Base-by-base conservation (phyloP, 2,888 invertebrate species). In the Amitus sp. region DNA sequence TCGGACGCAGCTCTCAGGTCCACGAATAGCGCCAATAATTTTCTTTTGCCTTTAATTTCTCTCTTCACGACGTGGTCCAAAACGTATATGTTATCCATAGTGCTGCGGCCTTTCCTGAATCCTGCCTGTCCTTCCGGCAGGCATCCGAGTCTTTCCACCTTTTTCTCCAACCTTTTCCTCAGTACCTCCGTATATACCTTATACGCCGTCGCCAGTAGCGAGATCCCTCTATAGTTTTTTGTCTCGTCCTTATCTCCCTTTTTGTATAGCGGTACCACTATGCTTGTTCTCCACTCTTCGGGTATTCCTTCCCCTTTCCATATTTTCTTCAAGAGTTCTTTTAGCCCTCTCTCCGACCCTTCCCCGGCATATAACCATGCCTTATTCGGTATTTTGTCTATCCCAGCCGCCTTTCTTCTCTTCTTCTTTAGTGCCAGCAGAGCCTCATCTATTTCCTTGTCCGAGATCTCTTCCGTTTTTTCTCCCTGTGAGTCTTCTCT, bases 1-100 rank as follows among this genome's bases (percentile, higher is more conserved):
- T 68, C 65, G 15, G 69, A 70, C 0, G 67, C 67, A 4, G 67
- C 64, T 34, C 64, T 67, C 20, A 66, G 37, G 34, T 68, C 69
- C 2, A 60, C 42, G 42, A 65, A 69, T 1, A 62, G 33, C 1
- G 53, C 20, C 13, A 49, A 51, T 7, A 60, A 4, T 17, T 49
- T 62, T 18, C 37, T 20, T 33, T 40, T 51, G 19, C 17, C 30
- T 19, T 10, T 3, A 15, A 46, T 39, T 39, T 27, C 13, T 30
- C 40, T 51, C 20, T 53, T 18, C 2, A 54, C 30, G 1, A 66
- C 4, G n/a, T 64, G 52, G 5, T 66, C 56, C 19, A 65, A 6
- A 0, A 65, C 20, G 33, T 10, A 63, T 0, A 69, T 59, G 18
- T 67, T 65, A 20, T 65, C 65, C 12, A 67, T 49, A 1, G 54